Evolutionary conservation across 2,113 vertebrate species (phyloP), one percentile per base, ranked within the genome.

Genomic region (Vicugna pacos): DNA sequence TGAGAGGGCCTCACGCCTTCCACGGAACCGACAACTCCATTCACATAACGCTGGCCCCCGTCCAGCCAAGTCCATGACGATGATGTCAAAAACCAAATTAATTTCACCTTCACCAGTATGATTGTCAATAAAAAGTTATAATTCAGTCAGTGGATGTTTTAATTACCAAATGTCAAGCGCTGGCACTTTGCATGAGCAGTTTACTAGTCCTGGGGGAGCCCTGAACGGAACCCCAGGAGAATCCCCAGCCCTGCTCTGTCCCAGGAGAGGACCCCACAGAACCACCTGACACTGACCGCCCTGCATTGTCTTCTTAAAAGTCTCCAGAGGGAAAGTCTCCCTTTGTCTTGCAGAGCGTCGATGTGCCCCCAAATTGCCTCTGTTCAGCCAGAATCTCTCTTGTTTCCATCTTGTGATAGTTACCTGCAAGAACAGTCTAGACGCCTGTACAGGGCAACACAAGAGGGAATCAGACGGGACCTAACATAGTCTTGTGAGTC

Each of bases 41-140:
- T 83, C 81, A 14, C 75, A 48, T 0, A 0, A 56, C 0, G 0
- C 56, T 30, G 91, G 93, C 91, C 77, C 80, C 87, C 50, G 64
- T 50, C 95, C 93, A 93, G 95, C 38, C 4, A 0, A 65, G 91
- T 38, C 90, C 28, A 6, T 2, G 65, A 70, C 46, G 42, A 91
- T 92, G 65, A 64, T 73, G 85, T 92, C 93, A 73, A 79, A 97
- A 97, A 96, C 98, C 91, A 97, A 96, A 96, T 98, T 97, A 97
- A 91, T 84, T 95, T 95, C 82, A 48, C 91, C 26, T 80, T 91
- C 97, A 65, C 81, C 85, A 67, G 92, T 89, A 95, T 89, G 93
- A 97, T 5, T 94, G 76, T 89, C 97, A 92, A 96, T 97, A 97
- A 75, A 95, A 60, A 95, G 70, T 94, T 92, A 93, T 97, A 83